A percentile compares a stretch with the other conserved stretches of the same genome.
Conservation (phyloP, 2,888 invertebrate species). For the Heliconius ethilla region DNA sequence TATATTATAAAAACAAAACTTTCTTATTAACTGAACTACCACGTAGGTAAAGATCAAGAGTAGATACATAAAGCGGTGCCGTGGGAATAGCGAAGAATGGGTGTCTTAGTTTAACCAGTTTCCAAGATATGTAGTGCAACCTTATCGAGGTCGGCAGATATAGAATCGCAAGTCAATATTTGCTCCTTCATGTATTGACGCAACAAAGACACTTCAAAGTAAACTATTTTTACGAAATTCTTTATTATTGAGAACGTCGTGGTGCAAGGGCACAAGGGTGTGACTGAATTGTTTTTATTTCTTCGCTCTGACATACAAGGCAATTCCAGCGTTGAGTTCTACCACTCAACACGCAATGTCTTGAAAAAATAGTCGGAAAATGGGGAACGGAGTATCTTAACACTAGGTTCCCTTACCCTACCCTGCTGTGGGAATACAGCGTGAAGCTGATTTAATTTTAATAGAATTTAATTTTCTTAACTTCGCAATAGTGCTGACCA, state of each 20-base stretch:
- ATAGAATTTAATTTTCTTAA: too few species aligned
- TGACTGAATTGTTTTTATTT: too few species aligned
- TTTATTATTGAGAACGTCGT: slow-evolving; percentile 18
- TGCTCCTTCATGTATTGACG: slow-evolving; percentile 57
- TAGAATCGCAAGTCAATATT: slow-evolving; percentile 74
- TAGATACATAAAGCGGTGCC: slow-evolving; percentile 67
- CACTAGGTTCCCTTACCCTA: too few species aligned
- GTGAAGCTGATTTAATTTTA: too few species aligned
- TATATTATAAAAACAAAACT: slow-evolving; percentile 51
- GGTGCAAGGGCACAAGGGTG: too few species aligned
- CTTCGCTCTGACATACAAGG: too few species aligned
- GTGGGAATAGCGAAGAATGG: slow-evolving; percentile 77
- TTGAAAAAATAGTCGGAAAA: too few species aligned
- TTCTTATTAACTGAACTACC: slow-evolving; percentile 70
- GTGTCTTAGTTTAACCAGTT: slow-evolving; percentile 73
- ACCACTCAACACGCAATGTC: too few species aligned
- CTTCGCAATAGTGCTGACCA: slow-evolving; percentile 45
- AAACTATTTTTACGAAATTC: slow-evolving; percentile 26
- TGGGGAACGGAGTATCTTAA: too few species aligned
- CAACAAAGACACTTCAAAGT: slow-evolving; percentile 30
- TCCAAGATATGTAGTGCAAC: slow-evolving; percentile 69
- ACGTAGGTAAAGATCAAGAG: slow-evolving; percentile 67
- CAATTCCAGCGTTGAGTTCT: too few species aligned
- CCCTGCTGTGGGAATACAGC: too few species aligned
- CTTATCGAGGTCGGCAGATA: slow-evolving; percentile 75